Evolutionary conservation across 2,797 vertebrate species (phyloP).

Genomic region (Darevskia nairensis): DNA sequence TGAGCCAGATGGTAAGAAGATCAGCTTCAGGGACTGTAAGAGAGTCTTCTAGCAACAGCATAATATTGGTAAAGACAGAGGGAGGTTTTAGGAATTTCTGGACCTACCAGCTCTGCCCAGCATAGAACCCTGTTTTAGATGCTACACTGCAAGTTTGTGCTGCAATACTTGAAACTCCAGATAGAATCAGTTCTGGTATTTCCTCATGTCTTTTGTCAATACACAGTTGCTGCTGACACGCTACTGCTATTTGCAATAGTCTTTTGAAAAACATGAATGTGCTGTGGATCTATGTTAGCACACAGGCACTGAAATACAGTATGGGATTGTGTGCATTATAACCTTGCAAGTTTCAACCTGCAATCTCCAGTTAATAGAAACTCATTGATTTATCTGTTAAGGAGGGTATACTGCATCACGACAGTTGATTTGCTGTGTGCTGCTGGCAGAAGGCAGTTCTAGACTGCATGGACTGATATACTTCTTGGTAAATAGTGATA

Average conservation of each 20-base stretch:
- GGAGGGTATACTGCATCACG: background rate
- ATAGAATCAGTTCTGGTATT: conserved; percentile 6
- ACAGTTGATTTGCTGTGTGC: background rate
- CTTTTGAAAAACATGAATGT: background rate
- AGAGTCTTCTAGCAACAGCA: background rate
- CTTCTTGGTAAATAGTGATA: background rate
- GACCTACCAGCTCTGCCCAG: background rate
- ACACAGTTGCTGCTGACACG: conserved; percentile 6
- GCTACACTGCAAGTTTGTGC: background rate
- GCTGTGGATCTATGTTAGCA: background rate
- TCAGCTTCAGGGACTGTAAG: background rate
- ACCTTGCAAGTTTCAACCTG: too few species aligned
- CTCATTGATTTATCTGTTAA: background rate
- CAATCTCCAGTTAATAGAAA: background rate
- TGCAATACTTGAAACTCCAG: background rate
- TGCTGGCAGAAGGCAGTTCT: background rate
- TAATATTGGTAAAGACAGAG: background rate
- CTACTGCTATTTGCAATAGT: conserved; percentile 1
- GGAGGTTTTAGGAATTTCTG: background rate
- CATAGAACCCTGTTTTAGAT: background rate
- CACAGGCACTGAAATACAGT: background rate
- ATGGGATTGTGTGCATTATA: too few species aligned
- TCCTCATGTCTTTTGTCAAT: conserved; percentile 10
- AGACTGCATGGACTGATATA: background rate
- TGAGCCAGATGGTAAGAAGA: too few species aligned